These are phyloP conservation scores for Macrochelys suwanniensis DNA, from an alignment of 2,797 vertebrate species.

Conservation along the genomic window DNA sequence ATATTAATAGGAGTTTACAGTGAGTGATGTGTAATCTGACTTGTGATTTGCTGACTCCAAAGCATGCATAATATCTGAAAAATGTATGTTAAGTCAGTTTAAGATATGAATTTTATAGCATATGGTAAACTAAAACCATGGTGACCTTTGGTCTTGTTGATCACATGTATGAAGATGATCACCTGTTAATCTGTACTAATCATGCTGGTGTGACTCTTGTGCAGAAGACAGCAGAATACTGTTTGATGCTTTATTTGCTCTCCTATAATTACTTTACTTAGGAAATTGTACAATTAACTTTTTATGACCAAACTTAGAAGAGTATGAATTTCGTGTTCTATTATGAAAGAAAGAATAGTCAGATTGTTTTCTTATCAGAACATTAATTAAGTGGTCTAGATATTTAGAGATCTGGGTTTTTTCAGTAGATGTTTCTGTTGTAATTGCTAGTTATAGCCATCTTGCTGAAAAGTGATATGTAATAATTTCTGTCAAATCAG, in stretches of 20 bases:
- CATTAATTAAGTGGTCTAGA: neutral
- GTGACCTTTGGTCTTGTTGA: slow-evolving; percentile 87
- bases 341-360: neutral
- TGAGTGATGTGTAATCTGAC: slow-evolving; percentile 50
- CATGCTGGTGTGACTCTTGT: slow-evolving; percentile 78
- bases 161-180: slow-evolving; percentile 85
- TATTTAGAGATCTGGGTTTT: neutral
- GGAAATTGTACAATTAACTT: neutral
- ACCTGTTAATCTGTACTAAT: slow-evolving; percentile 84
- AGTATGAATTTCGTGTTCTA: neutral
- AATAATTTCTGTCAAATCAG: neutral
- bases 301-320: neutral
- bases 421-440: neutral
- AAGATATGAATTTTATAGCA: slow-evolving; percentile 73
- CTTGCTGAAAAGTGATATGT: neutral
- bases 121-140: slow-evolving; percentile 84
- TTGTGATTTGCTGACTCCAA: slow-evolving; percentile 42
- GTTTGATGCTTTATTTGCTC: slow-evolving; percentile 46
- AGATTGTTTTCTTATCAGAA: neutral
- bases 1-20: neutral
- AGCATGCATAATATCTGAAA: neutral
- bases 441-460: neutral
- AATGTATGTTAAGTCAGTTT: slow-evolving; percentile 18
- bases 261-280: slow-evolving; percentile 64
- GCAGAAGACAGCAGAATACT: slow-evolving; percentile 65